These are phyloP conservation scores for Phoeniculus purpureus DNA, from an alignment of 2,797 vertebrate genomes.

Conservation along the genomic window DNA sequence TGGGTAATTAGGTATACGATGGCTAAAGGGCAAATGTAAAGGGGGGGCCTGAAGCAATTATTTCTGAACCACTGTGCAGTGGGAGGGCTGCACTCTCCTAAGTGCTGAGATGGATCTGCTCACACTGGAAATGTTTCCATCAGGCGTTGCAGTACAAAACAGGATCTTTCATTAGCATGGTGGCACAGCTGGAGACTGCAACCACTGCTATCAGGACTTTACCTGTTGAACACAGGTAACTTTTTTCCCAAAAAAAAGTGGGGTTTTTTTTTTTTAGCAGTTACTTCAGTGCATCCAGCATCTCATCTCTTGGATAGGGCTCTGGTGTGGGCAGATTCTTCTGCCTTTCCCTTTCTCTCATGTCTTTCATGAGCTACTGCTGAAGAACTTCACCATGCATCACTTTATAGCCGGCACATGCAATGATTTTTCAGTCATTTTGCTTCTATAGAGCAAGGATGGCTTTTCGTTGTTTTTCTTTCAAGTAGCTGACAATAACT, in stretches of 20 bases:
- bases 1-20: neutral
- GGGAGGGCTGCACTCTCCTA: accelerated
- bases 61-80: neutral
- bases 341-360: neutral
- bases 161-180: neutral
- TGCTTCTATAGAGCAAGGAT: neutral
- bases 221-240: neutral
- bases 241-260: neutral
- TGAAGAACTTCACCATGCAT: neutral
- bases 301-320: neutral
- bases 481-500: neutral
- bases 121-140: neutral
- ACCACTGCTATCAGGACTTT: neutral
- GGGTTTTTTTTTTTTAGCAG: neutral
- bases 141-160: neutral
- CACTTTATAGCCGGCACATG: neutral
- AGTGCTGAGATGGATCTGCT: neutral
- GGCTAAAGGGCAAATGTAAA: neutral
- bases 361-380: neutral
- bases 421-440: neutral
- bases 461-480: neutral
- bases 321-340: neutral
- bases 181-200: neutral
- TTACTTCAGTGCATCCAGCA: neutral
- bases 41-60: neutral